Conservation (phyloP, 2,888 invertebrate genomes). For the Nomada lathburiana region DNA sequence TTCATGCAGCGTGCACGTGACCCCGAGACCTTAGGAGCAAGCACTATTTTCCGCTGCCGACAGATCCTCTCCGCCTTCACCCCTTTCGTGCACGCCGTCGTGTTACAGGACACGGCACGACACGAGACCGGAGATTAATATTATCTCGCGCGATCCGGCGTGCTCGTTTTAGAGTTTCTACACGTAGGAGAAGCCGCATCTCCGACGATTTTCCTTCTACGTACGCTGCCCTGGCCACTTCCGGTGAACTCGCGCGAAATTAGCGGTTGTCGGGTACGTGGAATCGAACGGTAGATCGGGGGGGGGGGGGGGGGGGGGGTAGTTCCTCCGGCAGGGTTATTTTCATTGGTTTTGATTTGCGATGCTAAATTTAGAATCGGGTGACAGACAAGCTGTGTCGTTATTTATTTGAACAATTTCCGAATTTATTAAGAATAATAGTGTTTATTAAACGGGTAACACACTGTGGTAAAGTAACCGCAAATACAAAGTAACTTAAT, state of each 20-base stretch:
- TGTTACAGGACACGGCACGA: conserved; percentile 68
- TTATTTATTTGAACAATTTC: too few relatives aligned
- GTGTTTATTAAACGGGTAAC: too few relatives aligned
- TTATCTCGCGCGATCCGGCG: conserved; percentile 67
- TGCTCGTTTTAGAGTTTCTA: conserved; percentile 46
- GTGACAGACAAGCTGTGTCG: too few relatives aligned
- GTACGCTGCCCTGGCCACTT: conserved; percentile 39
- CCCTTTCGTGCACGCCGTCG: conserved; percentile 48
- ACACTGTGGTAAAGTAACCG: too few relatives aligned
- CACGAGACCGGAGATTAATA: conserved; percentile 75
- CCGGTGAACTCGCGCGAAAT: conserved; percentile 41
- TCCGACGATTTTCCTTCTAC: conserved; percentile 34
- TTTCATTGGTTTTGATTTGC: too few relatives aligned
- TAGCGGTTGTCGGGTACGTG: not conserved
- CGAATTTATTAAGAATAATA: too few relatives aligned
- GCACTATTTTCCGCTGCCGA: conserved; percentile 67
- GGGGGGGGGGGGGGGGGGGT: too few relatives aligned
- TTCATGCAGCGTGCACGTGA: conserved; percentile 74
- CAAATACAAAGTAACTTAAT: too few relatives aligned
- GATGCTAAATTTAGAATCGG: too few relatives aligned
- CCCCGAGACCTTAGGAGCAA: conserved; percentile 73
- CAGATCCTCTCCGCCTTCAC: conserved; percentile 48
- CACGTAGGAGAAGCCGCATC: conserved; percentile 31
- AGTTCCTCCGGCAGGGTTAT: too few relatives aligned
- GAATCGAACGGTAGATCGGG: too few relatives aligned